A percentile compares a stretch with the other conserved stretches of the same genome.
Conservation (phyloP, 2,797 vertebrate genomes). For the Acomys russatus region DNA sequence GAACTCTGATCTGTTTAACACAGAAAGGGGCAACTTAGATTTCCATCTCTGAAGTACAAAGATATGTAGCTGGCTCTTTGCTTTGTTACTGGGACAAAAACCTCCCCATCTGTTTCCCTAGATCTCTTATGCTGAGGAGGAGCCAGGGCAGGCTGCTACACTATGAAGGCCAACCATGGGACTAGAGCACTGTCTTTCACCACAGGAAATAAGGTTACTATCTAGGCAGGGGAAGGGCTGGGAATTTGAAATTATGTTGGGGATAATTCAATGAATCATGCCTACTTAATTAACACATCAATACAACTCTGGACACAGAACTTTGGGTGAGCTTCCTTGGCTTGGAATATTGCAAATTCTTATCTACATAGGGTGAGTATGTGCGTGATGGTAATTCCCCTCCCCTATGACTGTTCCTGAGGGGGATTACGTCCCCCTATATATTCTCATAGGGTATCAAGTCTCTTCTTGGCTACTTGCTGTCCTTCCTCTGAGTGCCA, state of each 20-base stretch:
- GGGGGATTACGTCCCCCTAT: too few relatives aligned
- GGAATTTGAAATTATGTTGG: background rate
- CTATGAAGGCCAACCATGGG: background rate
- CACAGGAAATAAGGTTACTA: background rate
- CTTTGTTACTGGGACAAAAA: background rate
- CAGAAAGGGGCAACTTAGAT: conserved; percentile 26
- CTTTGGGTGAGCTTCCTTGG: background rate
- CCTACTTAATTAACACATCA: background rate
- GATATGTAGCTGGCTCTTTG: background rate
- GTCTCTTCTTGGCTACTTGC: too few relatives aligned
- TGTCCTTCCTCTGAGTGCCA: too few relatives aligned
- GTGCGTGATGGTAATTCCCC: background rate
- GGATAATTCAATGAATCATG: background rate
- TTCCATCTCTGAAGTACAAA: background rate
- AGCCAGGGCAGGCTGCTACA: background rate
- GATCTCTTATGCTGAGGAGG: background rate
- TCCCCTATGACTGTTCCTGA: too few relatives aligned
- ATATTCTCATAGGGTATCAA: too few relatives aligned
- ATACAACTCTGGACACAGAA: background rate
- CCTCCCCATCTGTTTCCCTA: background rate
- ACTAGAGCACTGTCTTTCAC: background rate
- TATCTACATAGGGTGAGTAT: background rate
- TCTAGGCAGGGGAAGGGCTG: background rate
- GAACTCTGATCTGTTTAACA: background rate
- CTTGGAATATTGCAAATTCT: background rate